Evolutionary conservation across 2,797 vertebrate genomes (phyloP), one percentile per base, ranked within the genome.

Genomic region (Bradypodion pumilum): DNA sequence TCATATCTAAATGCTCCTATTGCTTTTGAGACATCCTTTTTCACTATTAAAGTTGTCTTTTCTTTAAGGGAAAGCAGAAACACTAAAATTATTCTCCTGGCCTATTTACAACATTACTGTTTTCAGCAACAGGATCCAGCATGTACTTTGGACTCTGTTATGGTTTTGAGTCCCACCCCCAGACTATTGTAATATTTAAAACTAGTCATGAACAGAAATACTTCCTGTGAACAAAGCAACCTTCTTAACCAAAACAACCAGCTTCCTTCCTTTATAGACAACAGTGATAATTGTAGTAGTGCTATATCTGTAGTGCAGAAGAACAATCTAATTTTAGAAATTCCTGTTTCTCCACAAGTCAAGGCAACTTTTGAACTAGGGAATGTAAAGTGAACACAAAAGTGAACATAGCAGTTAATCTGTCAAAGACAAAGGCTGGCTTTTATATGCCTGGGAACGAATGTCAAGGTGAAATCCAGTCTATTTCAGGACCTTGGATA

Each of bases 51-150:
- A 85, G 27, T 42, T 25, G 19, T 86, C 62, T 79, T 42, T 2
- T 72, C 59, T 70, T 76, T 21, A 80, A 49, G 44, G 16, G 15
- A 46, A 87, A 84, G 46, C 42, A 27, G 25, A 69, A 75, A 62
- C 27, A 19, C 37, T 75, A 69, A 74, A 80, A 62, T 60, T 49
- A 87, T 15, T 16, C 32, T 83, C 27, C 1, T 0, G 76, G 0
- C 1, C 42, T 78, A 0, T 46, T 3, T 15, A 27, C 32, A 83
- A 16, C 23, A 66, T 35, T 3, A 0, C 10, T 8, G 27, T 27
- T 42, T 73, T 81, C 59, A n/a, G 10, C 7, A 82, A 27, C 16
- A 77, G 32, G 70, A 85, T 56, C 10, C 44, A 7, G 2, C 44
- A 32, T 1, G 19, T 5, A 49, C n/a, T 63, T 70, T 19, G 37